These are phyloP conservation scores for Diplosoma virens DNA, from an alignment of 23 tunicate species.

Conservation along the genomic window DNA sequence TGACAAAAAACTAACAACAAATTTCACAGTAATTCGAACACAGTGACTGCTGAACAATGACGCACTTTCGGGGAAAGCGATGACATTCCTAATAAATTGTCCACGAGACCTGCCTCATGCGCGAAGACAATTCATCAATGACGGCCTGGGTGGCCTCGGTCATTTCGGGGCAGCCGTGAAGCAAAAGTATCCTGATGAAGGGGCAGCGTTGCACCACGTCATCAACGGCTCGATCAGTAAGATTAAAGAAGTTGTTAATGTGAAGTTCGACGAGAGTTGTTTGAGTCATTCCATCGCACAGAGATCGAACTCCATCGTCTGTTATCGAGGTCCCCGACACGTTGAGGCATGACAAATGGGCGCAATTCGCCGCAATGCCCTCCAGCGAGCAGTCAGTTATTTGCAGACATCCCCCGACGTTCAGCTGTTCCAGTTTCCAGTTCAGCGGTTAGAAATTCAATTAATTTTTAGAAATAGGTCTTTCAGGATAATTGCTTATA, in stretches of 20 bases:
- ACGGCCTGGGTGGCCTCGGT: constrained; percentile 30
- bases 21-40: neutral
- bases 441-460: too few relatives aligned
- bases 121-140: constrained; percentile 1
- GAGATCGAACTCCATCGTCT: constrained; percentile 47
- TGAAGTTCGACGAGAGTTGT: constrained; percentile 51
- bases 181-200: constrained; percentile 32
- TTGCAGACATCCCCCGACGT: constrained; percentile 56
- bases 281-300: constrained; percentile 32
- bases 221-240: constrained; percentile 58
- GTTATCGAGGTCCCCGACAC: constrained; percentile 55
- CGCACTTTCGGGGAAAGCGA: too few relatives aligned
- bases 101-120: constrained; percentile 72
- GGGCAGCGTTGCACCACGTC: constrained; percentile 32
- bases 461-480: too few relatives aligned
- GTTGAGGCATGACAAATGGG: constrained; percentile 35
- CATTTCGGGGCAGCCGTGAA: constrained; percentile 74
- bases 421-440: constrained; percentile 26
- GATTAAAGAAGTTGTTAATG: constrained; percentile 44
- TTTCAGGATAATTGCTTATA: too few relatives aligned
- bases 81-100: constrained; percentile 64
- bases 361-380: constrained; percentile 40
- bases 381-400: constrained; percentile 48
- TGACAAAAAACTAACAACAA: too few relatives aligned
- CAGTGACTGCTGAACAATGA: neutral